Evolutionary conservation across 2,797 vertebrate genomes (phyloP).

Genomic region (Synaphobranchus kaupii): DNA sequence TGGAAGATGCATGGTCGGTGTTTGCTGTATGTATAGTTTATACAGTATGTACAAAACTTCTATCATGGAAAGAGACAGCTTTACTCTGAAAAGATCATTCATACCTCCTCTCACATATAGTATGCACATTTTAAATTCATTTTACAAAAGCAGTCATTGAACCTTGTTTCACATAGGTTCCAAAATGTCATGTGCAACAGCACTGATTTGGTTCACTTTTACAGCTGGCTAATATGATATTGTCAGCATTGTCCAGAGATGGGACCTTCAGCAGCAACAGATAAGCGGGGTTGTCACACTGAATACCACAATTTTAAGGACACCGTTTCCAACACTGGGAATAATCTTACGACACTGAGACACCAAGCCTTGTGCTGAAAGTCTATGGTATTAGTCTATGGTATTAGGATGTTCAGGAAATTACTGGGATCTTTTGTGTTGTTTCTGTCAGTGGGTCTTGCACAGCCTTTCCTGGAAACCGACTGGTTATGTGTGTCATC

Average conservation of each 20-base stretch:
- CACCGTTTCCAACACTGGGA: not conserved
- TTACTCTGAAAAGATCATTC: not conserved
- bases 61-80: not conserved
- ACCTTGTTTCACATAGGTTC: not conserved
- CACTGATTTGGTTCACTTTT: not conserved
- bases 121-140: not conserved
- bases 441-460: not conserved
- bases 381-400: not conserved
- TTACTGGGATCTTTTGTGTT: not conserved
- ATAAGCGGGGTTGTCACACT: not conserved
- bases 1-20: no score
- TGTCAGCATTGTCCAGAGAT: not conserved
- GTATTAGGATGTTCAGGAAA: not conserved
- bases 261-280: not conserved
- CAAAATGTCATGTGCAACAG: not conserved
- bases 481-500: not conserved
- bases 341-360: not conserved
- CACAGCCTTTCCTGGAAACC: not conserved
- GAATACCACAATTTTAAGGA: not conserved
- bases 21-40: not conserved
- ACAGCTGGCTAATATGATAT: not conserved
- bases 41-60: not conserved
- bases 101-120: not conserved
- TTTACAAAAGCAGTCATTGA: not conserved
- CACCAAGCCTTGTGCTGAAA: not conserved